A percentile compares a stretch with the other conserved stretches of the same genome.
Evolutionary conservation across 2,888 invertebrate species (phyloP).

Genomic region (Phaedon cochleariae): DNA sequence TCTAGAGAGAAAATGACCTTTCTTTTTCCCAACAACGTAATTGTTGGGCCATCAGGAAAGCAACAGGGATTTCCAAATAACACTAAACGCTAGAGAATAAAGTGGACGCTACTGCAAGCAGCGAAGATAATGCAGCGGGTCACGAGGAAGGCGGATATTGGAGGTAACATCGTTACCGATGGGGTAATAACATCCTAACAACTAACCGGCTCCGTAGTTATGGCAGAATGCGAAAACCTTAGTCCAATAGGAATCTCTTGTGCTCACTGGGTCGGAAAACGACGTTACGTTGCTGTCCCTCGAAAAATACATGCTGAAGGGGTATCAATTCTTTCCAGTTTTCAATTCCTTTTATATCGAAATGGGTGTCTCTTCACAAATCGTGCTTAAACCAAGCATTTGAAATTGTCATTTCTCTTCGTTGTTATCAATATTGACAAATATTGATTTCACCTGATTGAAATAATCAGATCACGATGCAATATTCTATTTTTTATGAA

Average conservation of each 20-base stretch:
- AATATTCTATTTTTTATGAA: too few relatives aligned
- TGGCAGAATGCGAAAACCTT: conserved; percentile 39
- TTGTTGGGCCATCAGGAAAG: conserved; percentile 25
- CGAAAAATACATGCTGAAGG: not conserved
- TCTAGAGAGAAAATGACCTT: not conserved
- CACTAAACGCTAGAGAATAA: conserved; percentile 31
- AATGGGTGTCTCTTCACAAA: not conserved
- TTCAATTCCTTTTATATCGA: not conserved
- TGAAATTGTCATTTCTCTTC: too few relatives aligned
- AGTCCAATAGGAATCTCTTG: conserved; percentile 32
- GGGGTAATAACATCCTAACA: conserved; percentile 49
- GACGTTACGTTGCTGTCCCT: not conserved
- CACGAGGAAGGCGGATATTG: conserved; percentile 30
- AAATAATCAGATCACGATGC: too few relatives aligned
- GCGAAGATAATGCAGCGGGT: not conserved
- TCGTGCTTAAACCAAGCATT: not conserved
- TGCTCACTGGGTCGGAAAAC: conserved; percentile 24
- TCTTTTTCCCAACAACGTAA: not conserved
- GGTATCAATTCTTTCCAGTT: not conserved
- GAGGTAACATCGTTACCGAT: conserved; percentile 46
- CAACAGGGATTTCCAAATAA: conserved; percentile 36
- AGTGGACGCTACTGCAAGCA: conserved; percentile 16
- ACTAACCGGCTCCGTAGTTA: conserved; percentile 49
- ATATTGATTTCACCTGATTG: too few relatives aligned
- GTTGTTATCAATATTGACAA: too few relatives aligned